Base-by-base conservation (phyloP, 2,888 invertebrate species). In the Caenorhabditis panamensis region DNA sequence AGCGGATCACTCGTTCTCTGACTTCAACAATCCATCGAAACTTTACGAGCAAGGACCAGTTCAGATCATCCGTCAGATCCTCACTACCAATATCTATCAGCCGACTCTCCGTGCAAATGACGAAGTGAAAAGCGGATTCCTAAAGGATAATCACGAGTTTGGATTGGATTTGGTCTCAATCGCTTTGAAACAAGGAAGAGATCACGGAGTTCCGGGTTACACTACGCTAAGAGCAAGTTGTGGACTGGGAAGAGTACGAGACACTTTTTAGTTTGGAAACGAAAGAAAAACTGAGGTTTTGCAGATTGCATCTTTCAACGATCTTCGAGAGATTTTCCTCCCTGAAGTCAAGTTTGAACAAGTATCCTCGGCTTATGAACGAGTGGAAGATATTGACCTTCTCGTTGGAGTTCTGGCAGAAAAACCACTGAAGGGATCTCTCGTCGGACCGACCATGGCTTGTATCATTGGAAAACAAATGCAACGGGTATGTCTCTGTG, bases 391-490 rank as follows among this genome's bases (percentile, higher is more conserved):
- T 71, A 87, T 91, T 49, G 91, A 91, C 73, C 84, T 91, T 58
- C 72, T 91, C 68, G 79, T 91, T 13, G 86, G 89, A 53, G 88
- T 90, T 8, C 71, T 91, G 59, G 91, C 91, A 0, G 91, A 91
- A 72, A 84, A 86, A 47, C 91, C 91, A 8, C 58, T 87, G 18
- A 86, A 87, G 54, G 87, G 87, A 63, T 72, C 90, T 8, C 77
- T 91, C 11, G 82, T 91, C 41, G 91, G 91, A 2, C 90, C 91
- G 18, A 91, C 91, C 0, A 85, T 91, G 69, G 87, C 89, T 22
- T 91, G 91, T 67, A 85, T 91, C 16, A 69, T 88, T 22, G 86
- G 88, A 62, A 89, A 87, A 63, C 91, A 91, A 62, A 91, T 91
- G 82, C 89, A 90, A 62, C 85, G 87, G 79, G 90, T 89, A 37